These are phyloP conservation scores for Eptatretus burgeri DNA, from an alignment of 2,113 vertebrate species.

Conservation along the genomic window DNA sequence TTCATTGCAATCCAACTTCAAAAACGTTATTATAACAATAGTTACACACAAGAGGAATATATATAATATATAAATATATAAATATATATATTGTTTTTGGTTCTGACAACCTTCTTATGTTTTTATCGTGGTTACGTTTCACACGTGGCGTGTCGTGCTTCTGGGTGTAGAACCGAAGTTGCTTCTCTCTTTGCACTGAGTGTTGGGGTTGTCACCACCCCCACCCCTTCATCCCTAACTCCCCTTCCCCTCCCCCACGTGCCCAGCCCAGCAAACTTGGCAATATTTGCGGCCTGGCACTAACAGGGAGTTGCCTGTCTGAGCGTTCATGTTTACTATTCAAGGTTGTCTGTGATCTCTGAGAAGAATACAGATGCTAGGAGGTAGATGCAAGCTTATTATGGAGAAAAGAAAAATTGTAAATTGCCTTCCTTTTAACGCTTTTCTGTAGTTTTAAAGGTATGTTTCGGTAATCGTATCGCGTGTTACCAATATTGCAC, in stretches of 20 bases:
- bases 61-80: conserved; percentile 48
- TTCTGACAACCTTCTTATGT: conserved; percentile 30
- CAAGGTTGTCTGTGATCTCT: conserved; percentile 46
- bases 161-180: conserved; percentile 56
- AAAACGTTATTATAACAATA: too few relatives aligned
- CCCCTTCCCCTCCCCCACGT: too few relatives aligned
- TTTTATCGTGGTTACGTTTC: conserved; percentile 15
- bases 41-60: conserved; percentile 9
- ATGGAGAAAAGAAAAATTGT: too few relatives aligned
- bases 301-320: conserved; percentile 47
- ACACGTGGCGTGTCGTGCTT: conserved; percentile 32
- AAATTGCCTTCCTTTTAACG: too few relatives aligned
- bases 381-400: too few relatives aligned
- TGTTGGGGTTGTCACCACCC: conserved; percentile 29
- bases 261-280: too few relatives aligned
- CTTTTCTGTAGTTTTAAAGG: too few relatives aligned
- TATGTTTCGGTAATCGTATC: too few relatives aligned
- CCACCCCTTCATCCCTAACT: too few relatives aligned
- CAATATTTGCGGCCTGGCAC: conserved; percentile 29
- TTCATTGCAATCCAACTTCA: too few relatives aligned
- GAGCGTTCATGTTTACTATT: conserved; percentile 72
- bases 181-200: conserved; percentile 89
- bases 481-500: too few relatives aligned
- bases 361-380: not conserved
- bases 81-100: conserved; percentile 49